A percentile compares a stretch with the other conserved stretches of the same genome.
Conservation (phyloP, 2,113 vertebrate genomes). For the Gymnobelideus leadbeateri region DNA sequence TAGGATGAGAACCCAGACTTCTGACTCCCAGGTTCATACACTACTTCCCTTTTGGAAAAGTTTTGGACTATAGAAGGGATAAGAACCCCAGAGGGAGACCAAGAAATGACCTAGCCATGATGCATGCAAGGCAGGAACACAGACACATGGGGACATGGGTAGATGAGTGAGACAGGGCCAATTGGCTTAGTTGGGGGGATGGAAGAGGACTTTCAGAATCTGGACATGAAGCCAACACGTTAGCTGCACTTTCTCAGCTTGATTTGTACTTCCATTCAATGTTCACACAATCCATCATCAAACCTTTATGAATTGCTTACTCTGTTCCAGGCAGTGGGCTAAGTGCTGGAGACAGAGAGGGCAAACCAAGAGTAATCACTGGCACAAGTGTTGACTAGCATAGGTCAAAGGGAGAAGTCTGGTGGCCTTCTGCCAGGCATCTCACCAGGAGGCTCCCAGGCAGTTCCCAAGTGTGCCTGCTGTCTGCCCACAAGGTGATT, state of each 20-base stretch:
- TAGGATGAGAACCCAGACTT: background rate
- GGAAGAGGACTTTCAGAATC: background rate
- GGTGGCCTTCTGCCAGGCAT: background rate
- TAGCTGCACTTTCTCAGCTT: background rate
- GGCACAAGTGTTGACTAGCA: background rate
- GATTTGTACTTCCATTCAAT: too few relatives aligned
- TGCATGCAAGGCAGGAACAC: background rate
- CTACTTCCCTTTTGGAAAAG: background rate
- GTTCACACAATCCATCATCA: rapidly evolving
- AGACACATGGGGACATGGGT: too few relatives aligned
- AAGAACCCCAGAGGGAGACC: background rate
- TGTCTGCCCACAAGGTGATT: background rate
- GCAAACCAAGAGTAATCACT: background rate
- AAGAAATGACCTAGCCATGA: background rate
- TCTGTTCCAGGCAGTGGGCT: background rate
- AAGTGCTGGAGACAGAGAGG: background rate
- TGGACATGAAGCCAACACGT: background rate
- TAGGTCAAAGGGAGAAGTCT: background rate
- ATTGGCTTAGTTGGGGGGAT: background rate
- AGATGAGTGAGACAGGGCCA: too few relatives aligned
- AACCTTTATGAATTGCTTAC: background rate
- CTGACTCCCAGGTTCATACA: background rate
- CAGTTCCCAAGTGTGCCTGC: too few relatives aligned
- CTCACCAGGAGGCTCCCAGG: background rate
- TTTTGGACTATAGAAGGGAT: background rate